These are phyloP conservation scores for Conopomorpha cramerella DNA, from an alignment of 1,140 invertebrate genomes.

Conservation along the genomic window DNA sequence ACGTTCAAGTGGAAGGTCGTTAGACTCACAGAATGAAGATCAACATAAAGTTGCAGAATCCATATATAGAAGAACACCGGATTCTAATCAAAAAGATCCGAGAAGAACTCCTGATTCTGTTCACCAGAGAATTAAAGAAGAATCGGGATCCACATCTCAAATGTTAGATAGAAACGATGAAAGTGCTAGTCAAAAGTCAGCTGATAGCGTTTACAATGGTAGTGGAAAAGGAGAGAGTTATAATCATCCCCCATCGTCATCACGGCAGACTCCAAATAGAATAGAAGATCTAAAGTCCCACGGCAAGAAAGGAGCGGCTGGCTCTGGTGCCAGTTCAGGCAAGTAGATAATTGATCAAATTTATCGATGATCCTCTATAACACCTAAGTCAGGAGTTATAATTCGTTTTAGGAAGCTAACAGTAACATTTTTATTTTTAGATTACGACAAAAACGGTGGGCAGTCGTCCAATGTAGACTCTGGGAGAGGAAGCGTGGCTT, in stretches of 20 bases:
- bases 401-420: no score
- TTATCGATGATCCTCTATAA: no score
- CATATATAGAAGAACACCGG: conserved; percentile 37
- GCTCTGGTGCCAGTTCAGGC: conserved; percentile 51
- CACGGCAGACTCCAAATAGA: conserved; percentile 44
- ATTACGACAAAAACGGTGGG: conserved; percentile 73
- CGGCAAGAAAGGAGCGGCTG: conserved; percentile 36
- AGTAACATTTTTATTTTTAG: conserved; percentile 23
- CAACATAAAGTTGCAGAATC: conserved; percentile 28
- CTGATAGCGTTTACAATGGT: conserved; percentile 44
- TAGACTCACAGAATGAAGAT: conserved; percentile 26
- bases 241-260: conserved; percentile 39
- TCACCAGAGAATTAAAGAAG: conserved; percentile 30
- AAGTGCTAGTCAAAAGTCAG: conserved; percentile 46
- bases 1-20: conserved; percentile 38
- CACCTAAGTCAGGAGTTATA: no score
- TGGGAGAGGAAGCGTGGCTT: conserved; percentile 74
- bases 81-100: conserved; percentile 14
- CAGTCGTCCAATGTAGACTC: conserved; percentile 77
- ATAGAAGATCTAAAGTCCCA: conserved; percentile 49
- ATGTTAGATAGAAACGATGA: conserved; percentile 40
- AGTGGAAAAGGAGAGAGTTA: conserved; percentile 36
- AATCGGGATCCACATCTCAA: conserved; percentile 19
- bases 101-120: conserved; percentile 18
- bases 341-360: conserved; percentile 7